Evolutionary conservation across 2,797 vertebrate genomes (phyloP).

Genomic region (Enteromius viviparus): DNA sequence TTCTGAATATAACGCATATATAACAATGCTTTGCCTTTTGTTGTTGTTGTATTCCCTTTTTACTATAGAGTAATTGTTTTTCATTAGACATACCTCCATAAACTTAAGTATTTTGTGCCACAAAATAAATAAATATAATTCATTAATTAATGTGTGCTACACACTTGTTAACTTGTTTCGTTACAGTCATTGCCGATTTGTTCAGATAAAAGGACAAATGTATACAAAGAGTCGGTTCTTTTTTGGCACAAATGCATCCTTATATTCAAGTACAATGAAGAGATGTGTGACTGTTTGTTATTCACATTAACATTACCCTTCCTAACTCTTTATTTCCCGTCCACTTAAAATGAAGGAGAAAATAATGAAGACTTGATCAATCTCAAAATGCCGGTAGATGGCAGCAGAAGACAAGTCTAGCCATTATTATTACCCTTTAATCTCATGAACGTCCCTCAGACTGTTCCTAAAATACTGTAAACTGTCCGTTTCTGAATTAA

Average conservation of each 20-base stretch:
- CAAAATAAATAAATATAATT: background rate
- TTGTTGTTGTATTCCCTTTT: background rate
- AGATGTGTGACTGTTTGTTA: background rate
- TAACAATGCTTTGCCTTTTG: background rate
- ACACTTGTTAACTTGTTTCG: background rate
- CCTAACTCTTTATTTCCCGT: too few relatives aligned
- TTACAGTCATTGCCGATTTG: background rate
- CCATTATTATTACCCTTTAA: background rate
- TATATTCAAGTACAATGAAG: background rate
- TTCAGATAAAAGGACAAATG: background rate
- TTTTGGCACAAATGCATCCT: background rate
- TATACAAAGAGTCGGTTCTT: background rate
- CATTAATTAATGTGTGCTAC: background rate
- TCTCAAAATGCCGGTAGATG: slow-evolving; percentile 47
- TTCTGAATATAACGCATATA: background rate
- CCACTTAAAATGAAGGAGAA: background rate
- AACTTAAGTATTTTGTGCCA: background rate
- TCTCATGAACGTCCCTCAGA: background rate
- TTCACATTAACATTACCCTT: too few relatives aligned
- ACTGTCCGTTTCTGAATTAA: background rate
- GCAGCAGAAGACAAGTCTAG: slow-evolving; percentile 48
- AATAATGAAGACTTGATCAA: background rate
- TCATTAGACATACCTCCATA: background rate
- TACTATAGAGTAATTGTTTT: background rate
- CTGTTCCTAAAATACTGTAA: background rate